Evolutionary conservation across 1,140 invertebrate genomes (phyloP), one percentile per base, ranked within the genome.

Genomic region (Pomphorhynchus laevis): DNA sequence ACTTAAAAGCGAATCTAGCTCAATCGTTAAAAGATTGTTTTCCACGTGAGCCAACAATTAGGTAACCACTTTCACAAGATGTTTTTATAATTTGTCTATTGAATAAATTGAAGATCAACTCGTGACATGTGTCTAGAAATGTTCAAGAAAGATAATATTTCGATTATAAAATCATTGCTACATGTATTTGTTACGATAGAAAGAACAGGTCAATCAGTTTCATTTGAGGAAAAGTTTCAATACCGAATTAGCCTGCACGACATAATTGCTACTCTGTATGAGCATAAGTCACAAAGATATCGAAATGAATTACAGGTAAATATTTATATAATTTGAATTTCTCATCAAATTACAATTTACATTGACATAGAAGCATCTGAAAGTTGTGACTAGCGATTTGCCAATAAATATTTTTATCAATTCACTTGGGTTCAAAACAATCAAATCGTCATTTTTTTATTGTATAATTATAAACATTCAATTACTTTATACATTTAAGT

Each of bases 221-320:
- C 74, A 50, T 91, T 91, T 59, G 79, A 89, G 54, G 75, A 89
- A 55, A 89, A 89, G 57, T 89, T 91, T 52, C 80, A 84, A 53
- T 91, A 89, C 53, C 63, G 80, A 27, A 62, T 74, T 40, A 79
- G 79, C 5, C 86, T 89, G 77, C 86, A 89, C 52, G 64, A 68
- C 34, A 69, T 82, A 1, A 72, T 89, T 66, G 69, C 79, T 49
- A 80, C 76, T 57, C 61, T 89, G 11, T 89, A 65, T 72, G 40
- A 55, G 66, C 14, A 67, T 72, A 47, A 71, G 79, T 29, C 25
- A 14, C 2, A 8, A 2, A 29, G 11, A 29, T 12, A 14, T 29
- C 2, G 14, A 29, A 29, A 14, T 29, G 2, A 3, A 14, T 29
- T 8, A 29, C 12, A 6, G 5, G 12, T 25, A 6, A 6, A 6